phyloP scores from a whole-genome alignment of 2,113 vertebrate genomes.

The Halcyon senegalensis region DNA sequence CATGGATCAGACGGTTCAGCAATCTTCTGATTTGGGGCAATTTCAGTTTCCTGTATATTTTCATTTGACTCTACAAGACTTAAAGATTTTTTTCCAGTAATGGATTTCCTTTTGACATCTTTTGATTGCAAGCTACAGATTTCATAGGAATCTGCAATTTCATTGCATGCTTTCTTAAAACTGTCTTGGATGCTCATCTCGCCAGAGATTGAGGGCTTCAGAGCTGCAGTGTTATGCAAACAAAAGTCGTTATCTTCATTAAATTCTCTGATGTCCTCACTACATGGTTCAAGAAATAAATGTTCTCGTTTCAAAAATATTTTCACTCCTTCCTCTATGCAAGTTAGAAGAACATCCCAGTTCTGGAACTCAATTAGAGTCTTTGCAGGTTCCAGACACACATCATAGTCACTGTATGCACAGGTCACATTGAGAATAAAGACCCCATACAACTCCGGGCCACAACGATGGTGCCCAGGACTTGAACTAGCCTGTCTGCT shows the following conservation, averaged over 20 bases:
- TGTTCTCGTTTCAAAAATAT: slow-evolving; percentile 87
- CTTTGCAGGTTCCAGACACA: slow-evolving; percentile 92
- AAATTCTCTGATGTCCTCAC: slow-evolving; percentile 79
- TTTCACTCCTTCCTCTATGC: slow-evolving; percentile 88
- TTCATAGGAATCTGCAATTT: slow-evolving; percentile 72
- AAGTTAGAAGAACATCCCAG: slow-evolving; percentile 86
- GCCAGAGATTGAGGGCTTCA: slow-evolving; percentile 6
- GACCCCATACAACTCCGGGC: slow-evolving; percentile 83
- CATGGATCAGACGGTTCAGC: neutral
- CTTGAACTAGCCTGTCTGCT: slow-evolving; percentile 69
- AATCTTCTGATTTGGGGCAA: neutral
- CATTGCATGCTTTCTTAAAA: slow-evolving; percentile 59
- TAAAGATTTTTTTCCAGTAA: neutral
- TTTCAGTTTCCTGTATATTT: slow-evolving; percentile 20
- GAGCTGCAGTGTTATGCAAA: slow-evolving; percentile 18
- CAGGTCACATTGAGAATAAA: slow-evolving; percentile 92
- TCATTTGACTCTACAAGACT: slow-evolving; percentile 3
- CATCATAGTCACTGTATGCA: slow-evolving; percentile 86
- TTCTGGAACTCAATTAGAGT: slow-evolving; percentile 94
- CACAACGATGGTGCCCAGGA: slow-evolving; percentile 75
- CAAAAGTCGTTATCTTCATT: slow-evolving; percentile 68
- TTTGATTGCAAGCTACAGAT: slow-evolving; percentile 81
- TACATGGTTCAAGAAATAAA: slow-evolving; percentile 79
- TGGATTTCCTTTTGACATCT: slow-evolving; percentile 80
- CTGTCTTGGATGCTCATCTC: slow-evolving; percentile 8